Percentiles rank a stretch among this genome's conserved stretches.
Evolutionary conservation across 2,888 invertebrate species (phyloP).

Genomic region (Taphrorychus bicolor): DNA sequence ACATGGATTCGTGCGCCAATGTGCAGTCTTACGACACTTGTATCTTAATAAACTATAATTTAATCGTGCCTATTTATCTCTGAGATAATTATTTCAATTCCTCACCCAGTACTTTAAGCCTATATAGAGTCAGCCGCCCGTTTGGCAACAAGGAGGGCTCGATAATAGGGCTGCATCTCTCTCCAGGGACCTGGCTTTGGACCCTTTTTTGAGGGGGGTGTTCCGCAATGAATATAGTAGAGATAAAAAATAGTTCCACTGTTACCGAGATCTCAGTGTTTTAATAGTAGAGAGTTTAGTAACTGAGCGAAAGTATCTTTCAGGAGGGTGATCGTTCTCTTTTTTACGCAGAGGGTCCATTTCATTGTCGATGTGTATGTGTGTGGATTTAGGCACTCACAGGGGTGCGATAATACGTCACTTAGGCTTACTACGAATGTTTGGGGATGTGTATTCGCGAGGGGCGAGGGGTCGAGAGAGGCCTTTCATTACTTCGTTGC

Average conservation of each 20-base stretch:
- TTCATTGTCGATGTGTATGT: slow-evolving; percentile 29
- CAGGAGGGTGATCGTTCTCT: slow-evolving; percentile 26
- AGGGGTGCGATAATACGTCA: slow-evolving; percentile 51
- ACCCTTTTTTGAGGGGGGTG: background rate
- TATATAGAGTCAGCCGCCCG: too few species aligned
- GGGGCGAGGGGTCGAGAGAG: slow-evolving; percentile 16
- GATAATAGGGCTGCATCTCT: slow-evolving; percentile 58
- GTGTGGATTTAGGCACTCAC: slow-evolving; percentile 32
- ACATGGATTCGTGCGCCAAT: too few species aligned
- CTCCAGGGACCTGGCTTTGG: slow-evolving; percentile 52
- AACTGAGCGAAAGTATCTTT: background rate
- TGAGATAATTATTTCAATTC: slow-evolving; percentile 34
- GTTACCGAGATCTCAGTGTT: background rate
- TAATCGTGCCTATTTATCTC: slow-evolving; percentile 28
- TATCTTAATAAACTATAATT: slow-evolving; percentile 1
- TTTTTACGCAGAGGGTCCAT: slow-evolving; percentile 16
- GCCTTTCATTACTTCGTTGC: slow-evolving; percentile 15
- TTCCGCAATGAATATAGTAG: slow-evolving; percentile 19
- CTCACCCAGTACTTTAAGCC: too few species aligned
- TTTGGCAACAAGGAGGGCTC: slow-evolving; percentile 49
- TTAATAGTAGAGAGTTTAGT: background rate
- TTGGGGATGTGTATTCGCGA: slow-evolving; percentile 37
- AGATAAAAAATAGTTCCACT: slow-evolving; percentile 22
- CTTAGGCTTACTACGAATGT: slow-evolving; percentile 47
- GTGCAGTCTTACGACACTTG: too few species aligned